phyloP scores from a whole-genome alignment of 2,888 invertebrate genomes.

The Tetragonisca angustula region DNA sequence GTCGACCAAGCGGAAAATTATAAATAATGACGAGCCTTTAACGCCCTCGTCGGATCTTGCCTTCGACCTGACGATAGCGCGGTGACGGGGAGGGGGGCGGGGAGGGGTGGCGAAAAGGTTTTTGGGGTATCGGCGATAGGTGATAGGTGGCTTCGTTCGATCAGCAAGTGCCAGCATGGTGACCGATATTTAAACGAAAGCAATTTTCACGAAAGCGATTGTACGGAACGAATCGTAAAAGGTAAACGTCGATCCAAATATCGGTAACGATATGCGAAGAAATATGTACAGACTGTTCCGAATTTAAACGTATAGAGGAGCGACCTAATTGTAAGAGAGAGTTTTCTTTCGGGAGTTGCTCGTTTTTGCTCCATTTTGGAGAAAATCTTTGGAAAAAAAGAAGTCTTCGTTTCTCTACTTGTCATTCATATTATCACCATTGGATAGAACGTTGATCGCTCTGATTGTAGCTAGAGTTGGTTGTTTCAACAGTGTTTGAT shows the following conservation, averaged over 20 bases:
- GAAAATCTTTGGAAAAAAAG: too few relatives aligned
- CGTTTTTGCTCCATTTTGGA: too few relatives aligned
- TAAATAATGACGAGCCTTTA: constrained; percentile 81
- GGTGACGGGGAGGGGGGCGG: neutral
- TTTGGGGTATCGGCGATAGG: constrained; percentile 9
- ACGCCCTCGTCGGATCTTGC: constrained; percentile 32
- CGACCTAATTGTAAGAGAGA: too few relatives aligned
- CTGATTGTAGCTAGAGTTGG: too few relatives aligned
- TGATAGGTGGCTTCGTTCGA: constrained; percentile 15
- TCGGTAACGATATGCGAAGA: neutral
- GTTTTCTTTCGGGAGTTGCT: too few relatives aligned
- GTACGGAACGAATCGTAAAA: neutral
- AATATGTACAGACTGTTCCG: neutral
- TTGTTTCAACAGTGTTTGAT: too few relatives aligned
- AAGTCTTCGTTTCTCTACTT: too few relatives aligned
- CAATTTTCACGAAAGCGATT: constrained; percentile 6
- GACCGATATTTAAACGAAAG: constrained; percentile 56
- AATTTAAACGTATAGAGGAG: too few relatives aligned
- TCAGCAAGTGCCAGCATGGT: constrained; percentile 26
- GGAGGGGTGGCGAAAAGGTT: neutral
- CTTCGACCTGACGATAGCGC: constrained; percentile 22
- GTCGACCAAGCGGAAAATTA: constrained; percentile 81
- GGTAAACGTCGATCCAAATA: neutral
- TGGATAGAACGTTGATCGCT: too few relatives aligned
- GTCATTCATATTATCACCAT: too few relatives aligned